phyloP scores from a whole-genome alignment of 2,113 vertebrate genomes.

The Hemiscyllium ocellatum region DNA sequence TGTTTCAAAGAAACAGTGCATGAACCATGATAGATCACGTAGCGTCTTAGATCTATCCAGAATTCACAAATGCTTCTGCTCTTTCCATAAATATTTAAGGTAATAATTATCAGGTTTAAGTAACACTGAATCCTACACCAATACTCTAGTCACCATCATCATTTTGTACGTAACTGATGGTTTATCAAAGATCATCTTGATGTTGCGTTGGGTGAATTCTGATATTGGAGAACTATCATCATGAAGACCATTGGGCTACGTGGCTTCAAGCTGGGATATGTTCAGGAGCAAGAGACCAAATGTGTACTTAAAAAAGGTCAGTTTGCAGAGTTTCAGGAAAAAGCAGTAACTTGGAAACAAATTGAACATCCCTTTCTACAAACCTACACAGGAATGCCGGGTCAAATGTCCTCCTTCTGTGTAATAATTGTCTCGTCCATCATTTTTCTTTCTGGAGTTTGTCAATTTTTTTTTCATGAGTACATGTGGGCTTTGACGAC shows the following conservation, averaged over 20 bases:
- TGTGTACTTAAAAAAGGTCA: background rate
- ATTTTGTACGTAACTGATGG: background rate
- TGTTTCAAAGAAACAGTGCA: background rate
- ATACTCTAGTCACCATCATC: background rate
- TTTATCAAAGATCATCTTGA: background rate
- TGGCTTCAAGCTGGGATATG: background rate
- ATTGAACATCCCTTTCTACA: background rate
- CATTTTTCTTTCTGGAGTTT: background rate
- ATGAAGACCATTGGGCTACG: background rate
- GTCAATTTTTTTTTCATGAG: background rate
- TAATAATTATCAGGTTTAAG: background rate
- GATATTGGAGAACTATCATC: background rate
- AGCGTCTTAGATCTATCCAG: background rate
- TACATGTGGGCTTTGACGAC: background rate
- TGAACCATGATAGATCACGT: background rate
- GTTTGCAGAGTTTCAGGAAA: too few species aligned
- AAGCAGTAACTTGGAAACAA: background rate
- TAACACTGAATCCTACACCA: background rate
- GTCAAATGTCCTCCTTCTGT: background rate
- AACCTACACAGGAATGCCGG: background rate
- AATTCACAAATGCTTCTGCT: background rate
- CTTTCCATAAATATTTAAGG: background rate
- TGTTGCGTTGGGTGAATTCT: background rate
- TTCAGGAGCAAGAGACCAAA: background rate
- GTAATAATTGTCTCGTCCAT: background rate